Evolutionary conservation across 2,797 vertebrate genomes (phyloP), one percentile per base, ranked within the genome.

Genomic region (Enteromius treurensis): DNA sequence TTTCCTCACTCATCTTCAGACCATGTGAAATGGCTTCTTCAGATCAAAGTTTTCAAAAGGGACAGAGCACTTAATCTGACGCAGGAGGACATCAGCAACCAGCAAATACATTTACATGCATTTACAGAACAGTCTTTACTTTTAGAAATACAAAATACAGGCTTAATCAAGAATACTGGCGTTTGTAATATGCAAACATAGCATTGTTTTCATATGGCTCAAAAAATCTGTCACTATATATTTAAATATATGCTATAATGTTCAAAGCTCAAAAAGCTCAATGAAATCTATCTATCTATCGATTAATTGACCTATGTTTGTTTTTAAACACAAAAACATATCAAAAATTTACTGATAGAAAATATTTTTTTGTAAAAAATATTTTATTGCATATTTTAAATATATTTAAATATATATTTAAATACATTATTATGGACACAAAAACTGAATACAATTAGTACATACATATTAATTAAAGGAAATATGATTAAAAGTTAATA

Each of bases 1-100:
- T 1, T 83, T 58, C 70, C 70, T 87, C 77, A 67, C 45, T 86
- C 51, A 83, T 82, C 62, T 68, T 67, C 58, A 53, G 65, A 58
- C 65, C n/a, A 71, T 76, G 45, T 80, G 68, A 69, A 69, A 77
- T 65, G 55, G 19, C 51, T 77, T 47, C 42, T 78, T 78, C 60
- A 42, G 15, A 45, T 29, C 21, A 76, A 53, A 40, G 21, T 76
- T 76, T 40, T 58, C 53, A 58, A 58, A 75, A 76, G 51, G 51
- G 32, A 34, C 9, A 34, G 17, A 65, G 32, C 32, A 37, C 13
- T 40, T 58, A 40, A 58, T 34, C 29, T n/a, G 17, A 53, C 10
- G 2, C 17, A 21, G 47, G 4, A 51, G 26, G 26, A 73, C 11
- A 17, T 51, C 17, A 32, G 19, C 45, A 73, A 13, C 17, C 70